Conservation (phyloP, 2,113 vertebrate species). For the Oncorhynchus keta region DNA sequence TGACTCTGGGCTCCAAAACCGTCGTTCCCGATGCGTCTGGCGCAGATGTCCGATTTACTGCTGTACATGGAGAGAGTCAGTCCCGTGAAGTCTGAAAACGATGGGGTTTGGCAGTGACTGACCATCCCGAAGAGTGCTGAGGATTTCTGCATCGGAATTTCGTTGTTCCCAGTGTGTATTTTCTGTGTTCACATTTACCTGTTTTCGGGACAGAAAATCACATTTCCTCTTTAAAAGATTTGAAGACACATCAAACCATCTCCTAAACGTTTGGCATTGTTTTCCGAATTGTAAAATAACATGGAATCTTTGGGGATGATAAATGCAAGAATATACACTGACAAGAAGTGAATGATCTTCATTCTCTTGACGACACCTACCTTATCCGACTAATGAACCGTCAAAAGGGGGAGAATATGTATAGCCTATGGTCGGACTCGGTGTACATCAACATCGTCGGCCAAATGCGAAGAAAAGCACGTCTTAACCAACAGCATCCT, state of each 20-base stretch:
- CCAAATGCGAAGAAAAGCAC: slow-evolving; percentile 37
- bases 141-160: slow-evolving; percentile 67
- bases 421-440: no score
- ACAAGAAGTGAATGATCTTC: not conserved
- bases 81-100: slow-evolving; percentile 64
- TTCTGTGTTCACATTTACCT: slow-evolving; percentile 62
- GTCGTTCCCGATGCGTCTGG: slow-evolving; percentile 63
- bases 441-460: slow-evolving; percentile 46
- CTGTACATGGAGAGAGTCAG: slow-evolving; percentile 65
- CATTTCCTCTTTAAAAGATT: not conserved
- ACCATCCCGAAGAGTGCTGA: slow-evolving; percentile 74
- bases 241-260: not conserved
- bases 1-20: slow-evolving; percentile 60
- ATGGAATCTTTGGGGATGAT: not conserved
- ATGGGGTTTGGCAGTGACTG: slow-evolving; percentile 72
- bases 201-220: slow-evolving; percentile 5
- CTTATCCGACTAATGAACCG: slow-evolving; percentile 27
- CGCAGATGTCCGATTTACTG: slow-evolving; percentile 73
- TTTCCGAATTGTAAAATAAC: not conserved
- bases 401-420: slow-evolving; percentile 11
- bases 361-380: slow-evolving; percentile 45
- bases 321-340: not conserved
- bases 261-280: not conserved
- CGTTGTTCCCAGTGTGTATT: slow-evolving; percentile 66
- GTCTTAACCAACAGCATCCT: slow-evolving; percentile 68